Evolutionary conservation across 2,113 vertebrate genomes (phyloP).

Genomic region (Oostethus manadensis): DNA sequence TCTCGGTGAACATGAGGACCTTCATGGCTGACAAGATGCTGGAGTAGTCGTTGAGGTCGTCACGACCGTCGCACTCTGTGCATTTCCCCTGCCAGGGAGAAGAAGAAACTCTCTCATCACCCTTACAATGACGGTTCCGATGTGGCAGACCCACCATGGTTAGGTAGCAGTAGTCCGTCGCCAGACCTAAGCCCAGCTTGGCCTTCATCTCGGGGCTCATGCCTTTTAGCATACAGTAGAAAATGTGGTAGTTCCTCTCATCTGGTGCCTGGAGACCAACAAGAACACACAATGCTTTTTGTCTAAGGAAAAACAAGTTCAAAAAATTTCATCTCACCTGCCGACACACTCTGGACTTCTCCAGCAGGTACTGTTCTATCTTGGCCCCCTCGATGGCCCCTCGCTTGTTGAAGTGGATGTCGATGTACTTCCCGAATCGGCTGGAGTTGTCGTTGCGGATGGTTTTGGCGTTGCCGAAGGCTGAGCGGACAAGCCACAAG

Average conservation of each 20-base stretch:
- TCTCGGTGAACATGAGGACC: slow-evolving; percentile 97
- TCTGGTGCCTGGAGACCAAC: slow-evolving; percentile 76
- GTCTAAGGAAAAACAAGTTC: background rate
- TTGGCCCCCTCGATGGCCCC: slow-evolving; percentile 68
- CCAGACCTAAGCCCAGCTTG: slow-evolving; percentile 85
- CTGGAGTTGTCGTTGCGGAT: slow-evolving; percentile 71
- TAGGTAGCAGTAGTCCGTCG: slow-evolving; percentile 89
- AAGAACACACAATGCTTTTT: background rate
- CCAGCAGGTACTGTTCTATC: slow-evolving; percentile 72
- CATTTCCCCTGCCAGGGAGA: slow-evolving; percentile 80
- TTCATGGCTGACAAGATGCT: slow-evolving; percentile 97
- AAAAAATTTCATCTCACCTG: slow-evolving; percentile 48
- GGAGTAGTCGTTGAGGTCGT: slow-evolving; percentile 93
- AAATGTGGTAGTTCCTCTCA: slow-evolving; percentile 95
- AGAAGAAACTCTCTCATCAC: background rate
- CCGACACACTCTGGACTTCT: slow-evolving; percentile 67
- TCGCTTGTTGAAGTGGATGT: slow-evolving; percentile 68
- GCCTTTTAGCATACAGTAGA: slow-evolving; percentile 96
- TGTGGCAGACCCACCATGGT: slow-evolving; percentile 78
- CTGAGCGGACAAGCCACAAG: slow-evolving; percentile 14
- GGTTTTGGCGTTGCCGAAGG: slow-evolving; percentile 70
- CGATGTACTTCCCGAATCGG: slow-evolving; percentile 67
- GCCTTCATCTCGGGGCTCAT: slow-evolving; percentile 89
- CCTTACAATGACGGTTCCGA: no score
- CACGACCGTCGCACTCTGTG: slow-evolving; percentile 85